Percentiles rank a stretch among this genome's conserved stretches.
Conservation (phyloP, 2,797 vertebrate genomes). For the Lateolabrax maculatus region DNA sequence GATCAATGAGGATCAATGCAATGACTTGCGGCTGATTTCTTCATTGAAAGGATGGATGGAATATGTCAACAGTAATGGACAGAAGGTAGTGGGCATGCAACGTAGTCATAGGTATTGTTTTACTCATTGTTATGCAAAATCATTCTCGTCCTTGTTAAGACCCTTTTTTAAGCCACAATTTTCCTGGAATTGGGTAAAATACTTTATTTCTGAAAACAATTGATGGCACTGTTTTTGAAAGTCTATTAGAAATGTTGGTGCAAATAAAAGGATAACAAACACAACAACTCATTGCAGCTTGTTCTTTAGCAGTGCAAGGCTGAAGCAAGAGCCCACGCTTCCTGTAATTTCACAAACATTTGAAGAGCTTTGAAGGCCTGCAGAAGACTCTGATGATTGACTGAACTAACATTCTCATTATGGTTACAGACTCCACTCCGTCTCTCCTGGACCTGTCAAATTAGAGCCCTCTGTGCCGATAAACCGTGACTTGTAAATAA, state of each 20-base stretch:
- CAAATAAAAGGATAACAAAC: conserved; percentile 22
- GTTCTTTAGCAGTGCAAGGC: conserved; percentile 3
- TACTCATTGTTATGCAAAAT: conserved; percentile 44
- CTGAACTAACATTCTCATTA: conserved; percentile 54
- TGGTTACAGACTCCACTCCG: conserved; percentile 39
- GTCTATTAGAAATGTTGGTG: background rate
- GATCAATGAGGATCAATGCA: conserved; percentile 76
- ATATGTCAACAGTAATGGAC: conserved; percentile 38
- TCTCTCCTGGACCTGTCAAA: conserved; percentile 60
- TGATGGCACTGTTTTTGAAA: conserved; percentile 15
- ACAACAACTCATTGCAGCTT: conserved; percentile 3
- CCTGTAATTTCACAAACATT: conserved; percentile 23
- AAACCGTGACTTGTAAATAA: conserved; percentile 74
- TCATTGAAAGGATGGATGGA: conserved; percentile 37
- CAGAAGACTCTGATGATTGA: conserved; percentile 41
- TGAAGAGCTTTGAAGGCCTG: conserved; percentile 47
- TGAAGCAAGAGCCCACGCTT: conserved; percentile 17
- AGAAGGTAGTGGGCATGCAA: conserved; percentile 10
- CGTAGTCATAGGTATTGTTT: conserved; percentile 9
- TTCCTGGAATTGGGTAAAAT: conserved; percentile 1
- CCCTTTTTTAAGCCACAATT: background rate
- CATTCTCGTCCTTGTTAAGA: background rate
- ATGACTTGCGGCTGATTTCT: conserved; percentile 36
- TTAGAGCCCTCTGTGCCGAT: conserved; percentile 42
- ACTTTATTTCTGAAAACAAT: background rate